Base-by-base conservation (phyloP, 2,797 vertebrate species). In the Synaphobranchus kaupii region DNA sequence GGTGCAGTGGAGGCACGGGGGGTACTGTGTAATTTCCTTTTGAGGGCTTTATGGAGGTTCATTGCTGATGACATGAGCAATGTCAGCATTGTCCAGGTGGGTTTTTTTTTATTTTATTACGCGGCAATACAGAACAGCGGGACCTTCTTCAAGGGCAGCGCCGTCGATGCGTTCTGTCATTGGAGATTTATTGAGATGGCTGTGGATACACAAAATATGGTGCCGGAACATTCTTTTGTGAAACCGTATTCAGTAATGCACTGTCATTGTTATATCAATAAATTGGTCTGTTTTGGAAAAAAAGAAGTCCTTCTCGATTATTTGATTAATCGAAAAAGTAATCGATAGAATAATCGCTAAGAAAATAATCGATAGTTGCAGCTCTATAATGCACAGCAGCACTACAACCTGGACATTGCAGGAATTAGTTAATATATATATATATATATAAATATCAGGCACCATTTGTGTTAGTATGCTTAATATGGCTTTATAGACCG, bases 101-200 rank as follows among this genome's bases (percentile, higher is more conserved):
- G 84, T 15, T 84, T 63, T 84, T 63, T 85, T 85, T 84, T 63
- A 54, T 84, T 85, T 85, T 85, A 48, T 48, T 6, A 10, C 50
- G 0, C 2, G 31, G 44, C 20, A 28, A 50, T 68, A 71, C 25
- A 8, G 63, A 44, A 8, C 15, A 31, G 25, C 0, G 73, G n/a
- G 4, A 20, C 39, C 63, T 6, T 13, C 60, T 48, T 73, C 84
- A 85, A 68, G 44, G 60, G 50, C 84, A 71, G 47, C 47, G 3
- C 31, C 15, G 25, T n/a, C 47, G 12, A 47, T n/a, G 44, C 60
- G 28, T 7, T 85, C 44, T 50, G 20, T 17, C 44, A 7, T 4
- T 28, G 7, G 44, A 25, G 60, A 71, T 85, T 68, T 85, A 68
- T 28, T 12, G 44, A 48, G 44, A 25, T 52, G 63, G 25, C 84